phyloP scores from a whole-genome alignment of 2,888 invertebrate genomes.

The Tachina grossa region DNA sequence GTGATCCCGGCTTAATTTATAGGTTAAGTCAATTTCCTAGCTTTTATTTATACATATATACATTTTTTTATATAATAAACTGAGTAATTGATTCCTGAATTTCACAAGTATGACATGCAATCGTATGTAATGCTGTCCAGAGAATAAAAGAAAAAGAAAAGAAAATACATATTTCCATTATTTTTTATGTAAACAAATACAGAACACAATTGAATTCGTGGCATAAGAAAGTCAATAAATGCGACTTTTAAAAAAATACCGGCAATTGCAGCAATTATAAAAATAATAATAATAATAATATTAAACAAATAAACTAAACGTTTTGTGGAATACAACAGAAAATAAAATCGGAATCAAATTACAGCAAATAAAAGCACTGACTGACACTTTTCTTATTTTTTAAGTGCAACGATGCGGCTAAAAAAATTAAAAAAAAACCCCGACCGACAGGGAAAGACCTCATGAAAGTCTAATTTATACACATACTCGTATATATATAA shows the following conservation, averaged over 20 bases:
- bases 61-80: neutral
- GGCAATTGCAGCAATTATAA: conserved; percentile 17
- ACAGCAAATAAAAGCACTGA: conserved; percentile 26
- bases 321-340: conserved; percentile 10
- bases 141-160: conserved; percentile 4
- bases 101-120: conserved; percentile 6
- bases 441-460: neutral
- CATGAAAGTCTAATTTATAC: conserved; percentile 10
- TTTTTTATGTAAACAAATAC: too few species aligned
- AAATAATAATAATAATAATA: conserved; percentile 19
- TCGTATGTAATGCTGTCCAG: too few species aligned
- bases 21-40: too few species aligned
- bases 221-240: conserved; percentile 37
- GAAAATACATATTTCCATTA: too few species aligned
- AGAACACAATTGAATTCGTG: conserved; percentile 48
- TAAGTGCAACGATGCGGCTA: neutral
- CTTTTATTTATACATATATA: neutral
- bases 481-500: conserved; percentile 2
- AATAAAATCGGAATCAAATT: conserved; percentile 50
- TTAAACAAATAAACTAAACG: conserved; percentile 5
- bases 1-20: too few species aligned
- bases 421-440: neutral
- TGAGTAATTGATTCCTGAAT: conserved; percentile 9
- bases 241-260: conserved; percentile 6
- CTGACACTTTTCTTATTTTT: neutral